These are phyloP conservation scores for Bucco capensis DNA, from an alignment of 2,113 vertebrate genomes.

Conservation along the genomic window DNA sequence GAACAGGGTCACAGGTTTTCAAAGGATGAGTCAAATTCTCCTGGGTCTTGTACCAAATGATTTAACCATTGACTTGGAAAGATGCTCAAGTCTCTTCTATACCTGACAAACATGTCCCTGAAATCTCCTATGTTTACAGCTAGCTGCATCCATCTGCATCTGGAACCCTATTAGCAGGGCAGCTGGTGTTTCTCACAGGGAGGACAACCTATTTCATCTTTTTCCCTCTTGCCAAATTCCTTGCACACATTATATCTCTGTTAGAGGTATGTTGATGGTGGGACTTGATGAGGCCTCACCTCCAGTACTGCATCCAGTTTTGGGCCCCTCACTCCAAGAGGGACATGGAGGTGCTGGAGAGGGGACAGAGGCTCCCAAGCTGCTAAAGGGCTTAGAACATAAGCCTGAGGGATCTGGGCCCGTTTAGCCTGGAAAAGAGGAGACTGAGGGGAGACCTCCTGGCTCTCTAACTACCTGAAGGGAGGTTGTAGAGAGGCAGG, in stretches of 20 bases:
- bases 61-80: neutral
- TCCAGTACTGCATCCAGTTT: no score
- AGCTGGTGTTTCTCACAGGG: neutral
- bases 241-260: neutral
- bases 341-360: no score
- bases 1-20: fast-evolving
- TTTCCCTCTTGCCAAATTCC: neutral
- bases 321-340: no score
- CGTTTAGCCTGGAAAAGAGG: no score
- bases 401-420: no score
- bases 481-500: no score
- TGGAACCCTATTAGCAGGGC: neutral
- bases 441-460: no score
- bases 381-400: no score
- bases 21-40: neutral
- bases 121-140: neutral
- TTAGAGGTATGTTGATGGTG: no score
- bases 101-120: neutral
- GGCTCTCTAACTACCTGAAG: no score
- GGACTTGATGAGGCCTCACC: no score
- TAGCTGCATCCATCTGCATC: neutral
- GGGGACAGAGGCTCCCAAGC: no score
- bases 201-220: neutral
- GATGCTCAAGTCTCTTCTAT: neutral
- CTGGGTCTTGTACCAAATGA: neutral